Base-by-base conservation (phyloP, 2,888 invertebrate species). In the Tenthredo mesomela region DNA sequence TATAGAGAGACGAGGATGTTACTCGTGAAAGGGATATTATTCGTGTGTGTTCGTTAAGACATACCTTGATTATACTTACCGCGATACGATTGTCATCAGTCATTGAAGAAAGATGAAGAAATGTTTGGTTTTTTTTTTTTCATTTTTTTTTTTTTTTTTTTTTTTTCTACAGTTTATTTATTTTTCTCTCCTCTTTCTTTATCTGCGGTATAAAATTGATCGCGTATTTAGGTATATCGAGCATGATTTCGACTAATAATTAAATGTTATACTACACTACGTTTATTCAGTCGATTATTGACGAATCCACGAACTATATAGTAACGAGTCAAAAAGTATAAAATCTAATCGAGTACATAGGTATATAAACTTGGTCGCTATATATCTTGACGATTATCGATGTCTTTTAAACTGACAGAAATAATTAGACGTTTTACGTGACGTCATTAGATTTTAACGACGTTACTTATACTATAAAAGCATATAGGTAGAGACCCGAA, bases 341-440 rank as follows among this genome's bases (percentile, higher is more conserved):
- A 67, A 33, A 67, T 33, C 15, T 67, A 29, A 67, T 67, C 67
- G 33, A 67, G 67, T 67, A 67, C n/a, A n/a, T n/a, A n/a, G n/a
- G n/a, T 18, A 18, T 12, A 2, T 21, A 21, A 58, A 18, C 7
- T 58, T 21, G 58, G 58, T 58, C 21, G n/a, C 21, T 58, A 58
- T n/a, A 58, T 58, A 58, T 58, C 58, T 58, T 21, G 25, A 61
- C 21, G 21, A 67, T 67, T 33, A 67, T 67, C 67, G 33, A 67
- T 67, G 67, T 67, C 67, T 67, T 33, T 29, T 67, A 33, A 33
- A 25, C 61, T 25, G 25, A 61, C 25, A 54, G 61, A 61, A 25
- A 61, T 25, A 10, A 61, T 25, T 70, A 70, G 18, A 70, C 70
- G 37, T 37, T 37, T 37, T 29, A 7, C 15, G 33, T 70, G 33